Percentiles rank a stretch among this genome's conserved stretches.
Conservation (phyloP, 2,797 vertebrate genomes). For the Xenentodon cancila region DNA sequence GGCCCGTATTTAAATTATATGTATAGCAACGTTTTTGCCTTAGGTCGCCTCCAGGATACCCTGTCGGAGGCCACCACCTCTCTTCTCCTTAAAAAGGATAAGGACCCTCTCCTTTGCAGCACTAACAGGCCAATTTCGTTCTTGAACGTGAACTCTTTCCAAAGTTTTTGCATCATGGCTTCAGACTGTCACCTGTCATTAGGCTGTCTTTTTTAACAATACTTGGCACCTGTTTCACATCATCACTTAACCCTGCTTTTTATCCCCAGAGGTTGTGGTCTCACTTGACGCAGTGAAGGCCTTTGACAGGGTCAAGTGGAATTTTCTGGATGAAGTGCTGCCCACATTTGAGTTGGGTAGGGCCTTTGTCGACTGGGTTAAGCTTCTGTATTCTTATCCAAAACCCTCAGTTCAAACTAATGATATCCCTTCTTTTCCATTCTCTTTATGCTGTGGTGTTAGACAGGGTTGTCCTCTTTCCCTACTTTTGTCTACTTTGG, state of each 20-base stretch:
- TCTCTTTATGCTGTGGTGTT: neutral
- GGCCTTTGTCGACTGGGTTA: neutral
- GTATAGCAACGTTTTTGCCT: neutral
- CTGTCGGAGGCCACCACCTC: neutral
- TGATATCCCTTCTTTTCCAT: neutral
- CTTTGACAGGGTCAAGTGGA: neutral
- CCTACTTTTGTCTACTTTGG: neutral
- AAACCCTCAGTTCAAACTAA: neutral
- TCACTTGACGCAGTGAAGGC: neutral
- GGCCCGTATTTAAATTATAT: neutral
- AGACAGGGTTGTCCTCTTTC: neutral
- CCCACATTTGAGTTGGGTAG: neutral
- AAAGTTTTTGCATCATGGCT: neutral
- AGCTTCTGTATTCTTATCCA: neutral
- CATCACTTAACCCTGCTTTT: rapidly evolving
- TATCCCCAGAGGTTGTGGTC: neutral
- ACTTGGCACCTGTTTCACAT: neutral
- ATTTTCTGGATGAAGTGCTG: neutral
- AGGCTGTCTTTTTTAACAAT: neutral
- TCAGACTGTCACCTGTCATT: too few species aligned
- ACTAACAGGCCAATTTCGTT: neutral
- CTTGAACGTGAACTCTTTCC: neutral
- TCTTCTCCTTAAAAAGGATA: neutral
- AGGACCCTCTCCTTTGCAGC: neutral
- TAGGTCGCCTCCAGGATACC: neutral